Conservation (phyloP, 2,888 invertebrate genomes). For the Caenorhabditis sp. region DNA sequence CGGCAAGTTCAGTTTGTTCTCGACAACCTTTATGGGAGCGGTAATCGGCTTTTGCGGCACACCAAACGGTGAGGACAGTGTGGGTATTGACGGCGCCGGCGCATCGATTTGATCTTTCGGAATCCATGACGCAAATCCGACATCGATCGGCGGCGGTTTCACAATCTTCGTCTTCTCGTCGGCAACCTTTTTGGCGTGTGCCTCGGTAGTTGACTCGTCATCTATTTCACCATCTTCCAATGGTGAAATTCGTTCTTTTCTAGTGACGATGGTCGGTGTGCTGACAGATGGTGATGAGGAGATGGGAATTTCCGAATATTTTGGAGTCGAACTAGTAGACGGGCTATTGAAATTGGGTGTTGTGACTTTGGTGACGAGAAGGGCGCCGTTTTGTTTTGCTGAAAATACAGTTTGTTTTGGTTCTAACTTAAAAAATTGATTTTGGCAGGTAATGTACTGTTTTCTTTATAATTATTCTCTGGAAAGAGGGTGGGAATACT, state of each 20-base stretch:
- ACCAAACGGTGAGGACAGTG: constrained; percentile 19
- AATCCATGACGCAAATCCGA: constrained; percentile 30
- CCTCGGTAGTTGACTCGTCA: constrained; percentile 3
- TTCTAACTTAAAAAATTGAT: too few relatives aligned
- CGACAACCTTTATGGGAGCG: neutral
- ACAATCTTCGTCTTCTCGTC: neutral
- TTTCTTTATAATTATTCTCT: too few relatives aligned
- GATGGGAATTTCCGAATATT: too few relatives aligned
- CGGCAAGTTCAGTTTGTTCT: neutral
- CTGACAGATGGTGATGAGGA: neutral
- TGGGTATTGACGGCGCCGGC: constrained; percentile 22
- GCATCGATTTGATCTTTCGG: constrained; percentile 22
- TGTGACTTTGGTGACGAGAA: too few relatives aligned
- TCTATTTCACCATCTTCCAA: constrained; percentile 23
- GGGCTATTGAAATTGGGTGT: too few relatives aligned
- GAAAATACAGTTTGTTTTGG: too few relatives aligned
- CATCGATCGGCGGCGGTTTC: constrained; percentile 7
- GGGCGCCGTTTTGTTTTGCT: too few relatives aligned
- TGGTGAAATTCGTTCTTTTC: constrained; percentile 11
- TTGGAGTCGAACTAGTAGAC: too few relatives aligned
- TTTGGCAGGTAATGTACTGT: too few relatives aligned
- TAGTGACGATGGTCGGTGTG: neutral
- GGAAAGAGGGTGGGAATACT: too few relatives aligned
- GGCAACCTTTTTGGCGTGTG: constrained; percentile 6
- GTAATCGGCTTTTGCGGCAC: constrained; percentile 4